These are phyloP conservation scores for Apistogramma diplotaenia DNA, from an alignment of 2,113 vertebrate genomes.

Conservation along the genomic window DNA sequence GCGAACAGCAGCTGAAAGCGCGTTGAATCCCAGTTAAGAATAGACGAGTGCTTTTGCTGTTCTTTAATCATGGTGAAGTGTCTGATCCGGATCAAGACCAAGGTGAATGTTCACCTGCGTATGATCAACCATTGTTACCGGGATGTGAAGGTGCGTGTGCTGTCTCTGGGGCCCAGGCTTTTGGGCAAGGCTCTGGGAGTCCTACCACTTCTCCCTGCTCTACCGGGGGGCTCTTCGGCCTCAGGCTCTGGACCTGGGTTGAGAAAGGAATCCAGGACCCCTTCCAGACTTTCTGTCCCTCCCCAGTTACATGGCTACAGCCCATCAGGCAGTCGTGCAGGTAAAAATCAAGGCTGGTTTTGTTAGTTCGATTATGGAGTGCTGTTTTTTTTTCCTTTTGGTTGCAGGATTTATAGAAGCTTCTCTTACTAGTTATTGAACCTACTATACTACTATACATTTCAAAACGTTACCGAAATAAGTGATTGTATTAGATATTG, in stretches of 20 bases:
- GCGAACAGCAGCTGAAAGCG: background rate
- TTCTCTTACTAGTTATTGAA: too few species aligned
- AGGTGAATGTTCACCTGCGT: slow-evolving; percentile 87
- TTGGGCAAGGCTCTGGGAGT: slow-evolving; percentile 79
- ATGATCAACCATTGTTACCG: slow-evolving; percentile 92
- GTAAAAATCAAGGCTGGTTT: slow-evolving; percentile 12
- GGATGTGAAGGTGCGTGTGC: slow-evolving; percentile 83
- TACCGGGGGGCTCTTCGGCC: slow-evolving; percentile 21
- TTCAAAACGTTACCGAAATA: background rate
- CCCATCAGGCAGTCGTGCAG: slow-evolving; percentile 4
- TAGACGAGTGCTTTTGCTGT: background rate
- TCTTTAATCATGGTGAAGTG: slow-evolving; percentile 86
- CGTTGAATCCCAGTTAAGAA: background rate
- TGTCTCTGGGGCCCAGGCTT: slow-evolving; percentile 85
- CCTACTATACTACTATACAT: too few species aligned
- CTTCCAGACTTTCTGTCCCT: slow-evolving; percentile 50
- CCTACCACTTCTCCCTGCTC: slow-evolving; percentile 70
- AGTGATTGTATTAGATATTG: background rate
- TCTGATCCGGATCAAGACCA: slow-evolving; percentile 87
- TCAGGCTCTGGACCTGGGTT: slow-evolving; percentile 32
- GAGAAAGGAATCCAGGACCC: slow-evolving; percentile 30
- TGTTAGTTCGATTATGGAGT: background rate
- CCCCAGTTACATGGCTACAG: slow-evolving; percentile 13
- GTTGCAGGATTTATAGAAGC: too few species aligned
- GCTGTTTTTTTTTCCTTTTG: background rate